Base-by-base conservation (phyloP, 1,140 invertebrate species). In the Cephus cinctus region DNA sequence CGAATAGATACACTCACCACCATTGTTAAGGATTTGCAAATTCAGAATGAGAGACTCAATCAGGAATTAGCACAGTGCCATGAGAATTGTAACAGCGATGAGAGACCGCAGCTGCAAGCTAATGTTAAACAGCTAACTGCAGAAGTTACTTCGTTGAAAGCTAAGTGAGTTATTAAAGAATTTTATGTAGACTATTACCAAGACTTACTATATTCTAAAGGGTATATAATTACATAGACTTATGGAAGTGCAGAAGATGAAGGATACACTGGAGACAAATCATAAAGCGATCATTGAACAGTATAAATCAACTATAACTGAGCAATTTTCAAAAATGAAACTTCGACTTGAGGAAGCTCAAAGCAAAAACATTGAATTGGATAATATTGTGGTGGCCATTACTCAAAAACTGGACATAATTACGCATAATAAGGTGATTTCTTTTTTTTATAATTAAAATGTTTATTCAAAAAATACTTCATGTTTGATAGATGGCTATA, bases 241-340 rank as follows among this genome's bases (percentile, higher is more conserved):
- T 9, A 34, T 35, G 5, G 56, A 65, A 23, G 49, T 58, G 5
- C 45, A 68, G 5, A 40, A 56, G 6, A 49, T 59, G 19, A 63
- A 65, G 23, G 38, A 47, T n/a, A 21, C 46, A 20, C 22, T 65
- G 1, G 53, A 63, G 21, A 34, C 40, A 39, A 57, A 50, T 40
- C 61, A 63, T 21, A 54, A 45, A 31, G 47, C 57, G 22, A 48
- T 64, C 27, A 41, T 67, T 4, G 38, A 60, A 8, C 38, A 60
- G 5, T 67, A 56, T 34, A 62, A 57, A 34, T 38, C 12, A 5
- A 52, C 50, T 27, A 54, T 63, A 35, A 41, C 23, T 0, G 47
- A 61, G 9, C 52, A 68, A 3, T 49, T 58, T 14, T 42, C 49
- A 19, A 42, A 58, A 35, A 51, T 67, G 22, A 67, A 68, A 22